Evolutionary conservation across 2,113 vertebrate genomes (phyloP).

Genomic region (Microcebus ravelobensis): DNA sequence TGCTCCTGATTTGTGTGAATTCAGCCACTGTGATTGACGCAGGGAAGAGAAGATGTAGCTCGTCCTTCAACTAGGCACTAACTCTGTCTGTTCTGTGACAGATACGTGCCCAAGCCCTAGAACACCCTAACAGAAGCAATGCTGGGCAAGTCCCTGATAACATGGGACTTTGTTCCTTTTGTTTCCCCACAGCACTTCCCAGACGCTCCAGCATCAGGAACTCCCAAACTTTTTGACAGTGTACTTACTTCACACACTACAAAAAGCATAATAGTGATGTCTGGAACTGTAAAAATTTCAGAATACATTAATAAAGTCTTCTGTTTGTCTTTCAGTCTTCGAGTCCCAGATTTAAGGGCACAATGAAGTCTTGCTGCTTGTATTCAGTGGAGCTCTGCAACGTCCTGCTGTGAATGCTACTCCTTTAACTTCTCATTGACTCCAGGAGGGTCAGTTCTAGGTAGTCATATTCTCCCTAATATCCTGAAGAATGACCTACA

Average conservation of each 20-base stretch:
- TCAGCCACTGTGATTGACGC: not conserved
- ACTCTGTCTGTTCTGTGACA: not conserved
- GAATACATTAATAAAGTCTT: not conserved
- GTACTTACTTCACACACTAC: not conserved
- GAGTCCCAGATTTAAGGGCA: not conserved
- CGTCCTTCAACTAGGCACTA: not conserved
- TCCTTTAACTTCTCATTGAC: not conserved
- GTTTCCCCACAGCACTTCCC: not conserved
- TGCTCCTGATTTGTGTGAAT: not conserved
- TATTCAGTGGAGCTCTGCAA: not conserved
- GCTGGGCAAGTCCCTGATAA: not conserved
- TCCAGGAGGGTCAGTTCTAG: not conserved
- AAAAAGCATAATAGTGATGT: not conserved
- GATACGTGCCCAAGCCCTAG: not conserved
- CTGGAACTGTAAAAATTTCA: not conserved
- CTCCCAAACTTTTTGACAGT: not conserved
- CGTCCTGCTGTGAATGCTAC: not conserved
- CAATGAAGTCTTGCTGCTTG: not conserved
- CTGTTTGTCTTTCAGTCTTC: not conserved
- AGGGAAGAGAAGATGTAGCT: not conserved
- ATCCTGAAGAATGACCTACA: not conserved
- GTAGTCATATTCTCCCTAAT: not conserved
- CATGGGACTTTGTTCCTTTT: not conserved
- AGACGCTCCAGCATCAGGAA: not conserved
- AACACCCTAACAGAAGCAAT: not conserved